Conservation (phyloP, 2,797 vertebrate species). For the Poecilia velifera region DNA sequence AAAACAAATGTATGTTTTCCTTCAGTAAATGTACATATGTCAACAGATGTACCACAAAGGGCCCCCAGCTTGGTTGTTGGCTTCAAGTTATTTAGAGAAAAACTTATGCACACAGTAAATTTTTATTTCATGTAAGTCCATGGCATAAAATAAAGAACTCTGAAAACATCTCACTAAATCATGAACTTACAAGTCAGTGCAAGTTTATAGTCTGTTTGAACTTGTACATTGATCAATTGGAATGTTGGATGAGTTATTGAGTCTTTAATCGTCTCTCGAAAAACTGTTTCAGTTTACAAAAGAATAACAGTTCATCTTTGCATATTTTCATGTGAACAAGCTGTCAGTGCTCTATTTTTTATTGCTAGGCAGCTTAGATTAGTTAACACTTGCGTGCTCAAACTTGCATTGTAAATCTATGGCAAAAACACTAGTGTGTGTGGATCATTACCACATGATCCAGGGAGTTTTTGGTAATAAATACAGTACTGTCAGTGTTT, state of each 20-base stretch:
- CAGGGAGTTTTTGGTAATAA: slow-evolving; percentile 16
- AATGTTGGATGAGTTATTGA: slow-evolving; percentile 8
- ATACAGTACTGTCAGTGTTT: slow-evolving; percentile 31
- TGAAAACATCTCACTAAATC: slow-evolving; percentile 9
- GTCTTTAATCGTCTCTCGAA: neutral
- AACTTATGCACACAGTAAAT: slow-evolving; percentile 31
- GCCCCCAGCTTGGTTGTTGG: slow-evolving; percentile 4
- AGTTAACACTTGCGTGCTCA: slow-evolving; percentile 16
- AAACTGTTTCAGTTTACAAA: neutral
- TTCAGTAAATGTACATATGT: slow-evolving; percentile 7
- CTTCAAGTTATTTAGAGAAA: slow-evolving; percentile 44
- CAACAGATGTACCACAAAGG: slow-evolving; percentile 13
- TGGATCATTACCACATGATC: neutral
- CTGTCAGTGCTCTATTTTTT: slow-evolving; percentile 9
- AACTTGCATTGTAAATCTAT: slow-evolving; percentile 16
- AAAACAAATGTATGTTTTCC: neutral
- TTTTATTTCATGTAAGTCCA: slow-evolving; percentile 17
- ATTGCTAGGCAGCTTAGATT: slow-evolving; percentile 18
- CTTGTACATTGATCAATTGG: slow-evolving; percentile 10
- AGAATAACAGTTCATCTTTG: slow-evolving; percentile 19
- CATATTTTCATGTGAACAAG: slow-evolving; percentile 15
- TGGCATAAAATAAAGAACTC: neutral
- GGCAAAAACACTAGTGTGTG: slow-evolving; percentile 3
- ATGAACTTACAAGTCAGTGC: slow-evolving; percentile 28
- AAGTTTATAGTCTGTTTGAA: slow-evolving; percentile 35